Conservation (phyloP, 2,797 vertebrate genomes). For the Limosa lapponica region DNA sequence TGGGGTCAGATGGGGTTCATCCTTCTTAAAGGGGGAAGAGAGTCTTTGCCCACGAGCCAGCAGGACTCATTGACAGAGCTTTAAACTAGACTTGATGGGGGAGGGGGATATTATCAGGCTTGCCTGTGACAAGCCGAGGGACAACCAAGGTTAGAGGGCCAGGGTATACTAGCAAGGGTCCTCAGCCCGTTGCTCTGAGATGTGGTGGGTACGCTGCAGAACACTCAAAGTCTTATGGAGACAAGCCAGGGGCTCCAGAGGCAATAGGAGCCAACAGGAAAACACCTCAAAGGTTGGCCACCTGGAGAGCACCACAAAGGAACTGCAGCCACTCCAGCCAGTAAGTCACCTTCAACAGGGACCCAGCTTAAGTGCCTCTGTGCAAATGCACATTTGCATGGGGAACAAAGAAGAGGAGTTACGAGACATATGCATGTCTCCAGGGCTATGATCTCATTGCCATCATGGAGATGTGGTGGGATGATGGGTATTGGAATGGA, state of each 20-base stretch:
- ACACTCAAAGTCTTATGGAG: background rate
- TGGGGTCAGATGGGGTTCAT: background rate
- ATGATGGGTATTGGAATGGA: background rate
- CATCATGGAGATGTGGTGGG: background rate
- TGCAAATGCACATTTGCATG: background rate
- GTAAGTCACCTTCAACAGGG: background rate
- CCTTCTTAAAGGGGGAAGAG: background rate
- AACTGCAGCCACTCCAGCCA: background rate
- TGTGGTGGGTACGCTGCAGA: background rate
- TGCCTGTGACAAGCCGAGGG: background rate
- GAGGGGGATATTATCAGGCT: background rate
- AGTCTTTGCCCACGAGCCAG: background rate
- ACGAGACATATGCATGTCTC: background rate
- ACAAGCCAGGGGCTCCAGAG: background rate
- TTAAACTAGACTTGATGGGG: background rate
- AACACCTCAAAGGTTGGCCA: background rate
- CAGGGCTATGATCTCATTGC: background rate
- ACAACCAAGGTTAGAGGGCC: background rate
- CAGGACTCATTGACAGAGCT: background rate
- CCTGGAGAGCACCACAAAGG: background rate
- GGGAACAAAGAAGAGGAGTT: background rate
- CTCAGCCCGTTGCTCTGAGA: background rate
- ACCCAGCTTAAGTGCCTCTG: background rate
- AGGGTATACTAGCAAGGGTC: background rate
- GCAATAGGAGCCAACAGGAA: background rate